Evolutionary conservation across 2,797 vertebrate species (phyloP).

Genomic region (Coregonus suidteri): DNA sequence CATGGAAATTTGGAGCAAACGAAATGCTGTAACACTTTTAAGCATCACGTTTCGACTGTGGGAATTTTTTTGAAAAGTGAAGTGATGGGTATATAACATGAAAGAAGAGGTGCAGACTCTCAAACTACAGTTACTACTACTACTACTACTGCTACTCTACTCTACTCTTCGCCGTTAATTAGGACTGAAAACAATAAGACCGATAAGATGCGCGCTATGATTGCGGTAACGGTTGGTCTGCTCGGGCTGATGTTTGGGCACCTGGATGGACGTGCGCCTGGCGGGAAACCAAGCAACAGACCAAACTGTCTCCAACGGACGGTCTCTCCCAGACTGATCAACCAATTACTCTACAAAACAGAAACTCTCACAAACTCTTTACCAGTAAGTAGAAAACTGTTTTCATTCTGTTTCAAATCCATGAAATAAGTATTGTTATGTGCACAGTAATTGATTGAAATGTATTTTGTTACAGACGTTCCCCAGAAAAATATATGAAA

Average conservation of each 20-base stretch:
- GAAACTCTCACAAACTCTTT: slow-evolving; percentile 19
- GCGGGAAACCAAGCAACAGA: slow-evolving; percentile 11
- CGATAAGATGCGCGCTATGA: slow-evolving; percentile 15
- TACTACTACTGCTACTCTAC: neutral
- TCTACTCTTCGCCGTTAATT: neutral
- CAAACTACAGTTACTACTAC: neutral
- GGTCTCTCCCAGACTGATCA: slow-evolving; percentile 29
- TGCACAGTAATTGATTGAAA: neutral
- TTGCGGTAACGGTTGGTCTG: neutral
- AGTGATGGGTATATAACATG: slow-evolving; percentile 37
- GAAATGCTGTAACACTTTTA: neutral
- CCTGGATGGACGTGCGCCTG: neutral
- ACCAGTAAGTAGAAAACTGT: slow-evolving; percentile 42
- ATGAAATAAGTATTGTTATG: neutral
- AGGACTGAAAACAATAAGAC: neutral
- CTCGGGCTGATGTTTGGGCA: slow-evolving; percentile 11
- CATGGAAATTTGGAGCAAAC: neutral
- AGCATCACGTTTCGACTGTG: slow-evolving; percentile 13
- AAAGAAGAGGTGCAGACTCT: neutral
- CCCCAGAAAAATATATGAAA: neutral
- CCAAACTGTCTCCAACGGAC: slow-evolving; percentile 10
- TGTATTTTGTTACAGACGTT: neutral
- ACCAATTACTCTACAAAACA: slow-evolving; percentile 24
- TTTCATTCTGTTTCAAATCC: neutral
- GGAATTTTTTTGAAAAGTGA: slow-evolving; percentile 37